Base-by-base conservation (phyloP, 2,888 invertebrate genomes). In the Hybos culiciformis region DNA sequence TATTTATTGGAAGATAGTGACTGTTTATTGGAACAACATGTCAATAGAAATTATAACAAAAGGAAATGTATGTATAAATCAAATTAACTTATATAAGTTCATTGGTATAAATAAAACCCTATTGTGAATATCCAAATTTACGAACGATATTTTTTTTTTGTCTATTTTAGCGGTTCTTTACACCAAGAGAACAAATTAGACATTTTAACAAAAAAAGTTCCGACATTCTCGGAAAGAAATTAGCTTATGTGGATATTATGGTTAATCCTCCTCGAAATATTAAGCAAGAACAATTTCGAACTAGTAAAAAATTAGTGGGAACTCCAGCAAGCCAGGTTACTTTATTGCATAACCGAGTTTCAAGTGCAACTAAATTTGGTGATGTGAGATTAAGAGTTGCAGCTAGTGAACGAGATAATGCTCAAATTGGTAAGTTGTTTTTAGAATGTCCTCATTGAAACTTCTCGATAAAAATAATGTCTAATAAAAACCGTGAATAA, bases 1-100 rank as follows among this genome's bases (percentile, higher is more conserved):
- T 88, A 0, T 90, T 93, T 62, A 70, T 96, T 23, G 58, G 91
- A 88, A 44, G 93, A 94, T 51, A 86, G 90, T 0, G 90, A 92
- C 60, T 74, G 77, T 34, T 69, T 94, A 7, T 97, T 96, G 96
- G 72, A 86, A 58, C 72, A 73, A 42, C 88, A 90, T 66, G 88
- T 87, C 53, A 75, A 77, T 54, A 78, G 78, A 49, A 78, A 83
- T 50, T 94, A 90, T 62, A 70, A 20, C 74, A 80, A 54, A 71
- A 74, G 33, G 93, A 93, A 53, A 82, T 92, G 77, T 91, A 83
- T 64, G n/a, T n/a, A n/a, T n/a, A n/a, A n/a, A n/a, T n/a, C n/a
- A n/a, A n/a, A n/a, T n/a, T n/a, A n/a, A n/a, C n/a, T n/a, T n/a
- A n/a, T n/a, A n/a, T n/a, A n/a, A n/a, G n/a, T n/a, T n/a, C n/a